These are phyloP conservation scores for Illadopsis cleaveri DNA, from an alignment of 2,113 vertebrate species.

Conservation along the genomic window DNA sequence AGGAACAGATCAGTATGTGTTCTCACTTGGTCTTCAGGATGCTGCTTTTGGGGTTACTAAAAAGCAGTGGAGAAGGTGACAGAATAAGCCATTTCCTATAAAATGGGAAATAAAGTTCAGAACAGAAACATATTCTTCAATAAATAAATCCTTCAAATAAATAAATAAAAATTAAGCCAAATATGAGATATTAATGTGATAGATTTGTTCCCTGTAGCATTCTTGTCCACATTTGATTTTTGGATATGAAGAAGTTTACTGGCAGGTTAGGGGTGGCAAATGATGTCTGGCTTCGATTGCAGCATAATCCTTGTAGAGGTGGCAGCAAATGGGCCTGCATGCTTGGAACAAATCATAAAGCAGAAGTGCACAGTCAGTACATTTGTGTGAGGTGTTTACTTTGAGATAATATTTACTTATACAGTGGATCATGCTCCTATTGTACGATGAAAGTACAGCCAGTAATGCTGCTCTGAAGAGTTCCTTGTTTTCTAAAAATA, in stretches of 20 bases:
- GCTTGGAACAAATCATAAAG: not conserved
- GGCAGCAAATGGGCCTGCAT: not conserved
- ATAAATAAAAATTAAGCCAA: not conserved
- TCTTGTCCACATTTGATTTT: not conserved
- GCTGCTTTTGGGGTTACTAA: not conserved
- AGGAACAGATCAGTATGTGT: not conserved
- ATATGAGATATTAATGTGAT: no score
- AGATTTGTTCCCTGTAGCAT: not conserved
- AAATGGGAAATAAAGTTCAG: not conserved
- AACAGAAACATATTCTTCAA: not conserved
- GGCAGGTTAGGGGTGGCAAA: not conserved
- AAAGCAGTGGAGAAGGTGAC: not conserved
- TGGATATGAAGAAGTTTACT: not conserved
- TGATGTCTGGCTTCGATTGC: not conserved
- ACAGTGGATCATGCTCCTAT: not conserved
- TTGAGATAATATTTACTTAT: constrained; percentile 25
- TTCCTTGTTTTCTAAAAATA: not conserved
- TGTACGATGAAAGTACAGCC: not conserved
- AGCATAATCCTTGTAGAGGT: not conserved
- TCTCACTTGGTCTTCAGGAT: not conserved
- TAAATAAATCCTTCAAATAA: no score
- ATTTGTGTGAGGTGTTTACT: constrained; percentile 29
- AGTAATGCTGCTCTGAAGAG: not conserved
- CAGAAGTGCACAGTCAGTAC: not conserved
- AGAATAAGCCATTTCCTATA: not conserved